Evolutionary conservation across 2,797 vertebrate genomes (phyloP).

Genomic region (Halcyon smyrnensis): DNA sequence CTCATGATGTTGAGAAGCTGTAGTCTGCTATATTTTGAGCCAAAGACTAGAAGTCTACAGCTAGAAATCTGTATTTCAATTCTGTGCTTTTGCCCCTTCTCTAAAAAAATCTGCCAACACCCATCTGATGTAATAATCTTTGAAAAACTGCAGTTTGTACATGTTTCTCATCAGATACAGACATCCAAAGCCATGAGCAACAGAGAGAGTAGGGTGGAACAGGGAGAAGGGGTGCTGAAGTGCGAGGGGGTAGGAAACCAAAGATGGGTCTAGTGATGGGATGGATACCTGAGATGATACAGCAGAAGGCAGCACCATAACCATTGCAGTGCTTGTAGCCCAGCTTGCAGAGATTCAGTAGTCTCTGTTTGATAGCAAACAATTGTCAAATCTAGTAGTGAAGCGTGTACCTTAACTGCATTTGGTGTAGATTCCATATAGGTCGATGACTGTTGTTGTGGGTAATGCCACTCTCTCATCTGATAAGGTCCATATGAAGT

Average conservation of each 20-base stretch:
- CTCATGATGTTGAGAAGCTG: background rate
- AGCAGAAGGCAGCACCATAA: background rate
- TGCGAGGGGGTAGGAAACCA: background rate
- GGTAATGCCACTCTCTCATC: background rate
- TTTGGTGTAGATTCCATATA: background rate
- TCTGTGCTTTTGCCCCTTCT: background rate
- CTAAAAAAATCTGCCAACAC: background rate
- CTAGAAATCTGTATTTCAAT: background rate
- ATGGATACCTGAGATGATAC: background rate
- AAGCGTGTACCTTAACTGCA: background rate
- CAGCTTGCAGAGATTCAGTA: background rate
- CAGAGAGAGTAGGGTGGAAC: background rate
- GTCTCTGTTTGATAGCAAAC: background rate
- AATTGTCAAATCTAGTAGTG: background rate
- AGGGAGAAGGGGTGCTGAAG: rapidly evolving
- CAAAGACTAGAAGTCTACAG: background rate
- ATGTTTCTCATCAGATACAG: background rate
- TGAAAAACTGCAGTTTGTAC: background rate
- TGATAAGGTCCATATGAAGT: background rate
- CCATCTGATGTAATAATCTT: background rate
- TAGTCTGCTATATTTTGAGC: background rate
- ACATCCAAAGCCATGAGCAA: background rate
- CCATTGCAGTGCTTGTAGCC: background rate
- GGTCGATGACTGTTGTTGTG: background rate
- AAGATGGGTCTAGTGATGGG: background rate